A percentile compares a stretch with the other conserved stretches of the same genome.
phyloP scores from a whole-genome alignment of 2,888 invertebrate species.

The Chelonus formosanus region DNA sequence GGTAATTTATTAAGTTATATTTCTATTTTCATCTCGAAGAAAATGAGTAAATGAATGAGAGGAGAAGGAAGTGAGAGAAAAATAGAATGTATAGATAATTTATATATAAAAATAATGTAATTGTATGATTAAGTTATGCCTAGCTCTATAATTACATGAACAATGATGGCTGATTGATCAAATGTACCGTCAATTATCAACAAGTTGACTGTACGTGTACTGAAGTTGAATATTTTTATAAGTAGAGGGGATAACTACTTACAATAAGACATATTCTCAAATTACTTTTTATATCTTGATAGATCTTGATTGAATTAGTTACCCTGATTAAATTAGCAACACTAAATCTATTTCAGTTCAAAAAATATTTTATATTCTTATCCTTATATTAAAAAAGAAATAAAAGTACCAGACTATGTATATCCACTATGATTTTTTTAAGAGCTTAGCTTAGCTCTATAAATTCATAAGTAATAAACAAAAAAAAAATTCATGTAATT shows the following conservation, averaged over 20 bases:
- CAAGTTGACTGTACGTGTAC: conserved; percentile 36
- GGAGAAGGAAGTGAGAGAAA: too few relatives aligned
- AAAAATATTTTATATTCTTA: too few relatives aligned
- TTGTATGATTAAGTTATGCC: conserved; percentile 2
- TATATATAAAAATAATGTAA: conserved; percentile 1
- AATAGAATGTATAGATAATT: not conserved
- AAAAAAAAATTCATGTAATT: too few relatives aligned
- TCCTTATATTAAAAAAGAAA: too few relatives aligned
- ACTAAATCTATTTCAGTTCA: too few relatives aligned
- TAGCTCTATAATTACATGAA: conserved; percentile 19
- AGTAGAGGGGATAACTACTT: conserved; percentile 14
- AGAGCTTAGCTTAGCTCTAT: too few relatives aligned
- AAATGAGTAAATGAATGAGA: too few relatives aligned
- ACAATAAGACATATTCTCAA: conserved; percentile 8
- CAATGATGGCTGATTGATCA: conserved; percentile 50
- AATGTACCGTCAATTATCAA: conserved; percentile 51
- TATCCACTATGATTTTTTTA: too few relatives aligned
- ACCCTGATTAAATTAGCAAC: not conserved
- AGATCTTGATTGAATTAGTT: conserved; percentile 5
- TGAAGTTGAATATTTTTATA: conserved; percentile 10
- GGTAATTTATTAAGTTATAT: too few relatives aligned
- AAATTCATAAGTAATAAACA: too few relatives aligned
- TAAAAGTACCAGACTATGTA: too few relatives aligned
- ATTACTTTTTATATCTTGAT: conserved; percentile 8
- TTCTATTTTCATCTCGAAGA: too few relatives aligned